These are phyloP conservation scores for Lasioglossum lativentre DNA, from an alignment of 2,888 invertebrate species.

Conservation along the genomic window DNA sequence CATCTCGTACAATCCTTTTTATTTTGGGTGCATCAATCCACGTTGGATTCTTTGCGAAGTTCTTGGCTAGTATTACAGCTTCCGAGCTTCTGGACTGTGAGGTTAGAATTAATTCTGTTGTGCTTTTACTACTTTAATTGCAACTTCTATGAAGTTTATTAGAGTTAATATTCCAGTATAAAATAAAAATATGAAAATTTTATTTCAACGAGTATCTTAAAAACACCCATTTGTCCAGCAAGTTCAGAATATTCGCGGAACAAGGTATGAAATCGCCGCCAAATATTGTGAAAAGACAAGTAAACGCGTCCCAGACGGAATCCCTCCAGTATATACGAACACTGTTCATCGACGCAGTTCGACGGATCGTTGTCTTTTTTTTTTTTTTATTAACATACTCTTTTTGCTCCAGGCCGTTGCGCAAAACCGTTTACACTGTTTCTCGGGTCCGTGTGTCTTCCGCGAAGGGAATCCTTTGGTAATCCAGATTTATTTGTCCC, in stretches of 20 bases:
- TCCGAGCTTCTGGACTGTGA: too few species aligned
- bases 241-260: not conserved
- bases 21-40: too few species aligned
- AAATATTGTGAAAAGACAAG: not conserved
- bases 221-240: not conserved
- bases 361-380: constrained; percentile 37
- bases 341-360: constrained; percentile 41
- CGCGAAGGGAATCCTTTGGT: constrained; percentile 52
- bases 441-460: constrained; percentile 41
- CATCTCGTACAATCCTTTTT: too few species aligned
- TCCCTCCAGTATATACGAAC: constrained; percentile 11
- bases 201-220: too few species aligned
- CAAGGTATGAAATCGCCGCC: not conserved
- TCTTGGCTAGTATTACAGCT: too few species aligned
- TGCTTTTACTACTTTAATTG: too few species aligned
- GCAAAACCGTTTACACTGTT: constrained; percentile 39
- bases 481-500: constrained; percentile 64
- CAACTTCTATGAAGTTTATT: too few species aligned
- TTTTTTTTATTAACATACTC: not conserved
- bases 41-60: too few species aligned
- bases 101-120: too few species aligned
- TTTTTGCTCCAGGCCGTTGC: not conserved
- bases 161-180: too few species aligned
- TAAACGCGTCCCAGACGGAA: constrained; percentile 2
- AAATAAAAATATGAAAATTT: too few species aligned